Conservation (phyloP, 2,888 invertebrate genomes). For the Euzophera pinguis region DNA sequence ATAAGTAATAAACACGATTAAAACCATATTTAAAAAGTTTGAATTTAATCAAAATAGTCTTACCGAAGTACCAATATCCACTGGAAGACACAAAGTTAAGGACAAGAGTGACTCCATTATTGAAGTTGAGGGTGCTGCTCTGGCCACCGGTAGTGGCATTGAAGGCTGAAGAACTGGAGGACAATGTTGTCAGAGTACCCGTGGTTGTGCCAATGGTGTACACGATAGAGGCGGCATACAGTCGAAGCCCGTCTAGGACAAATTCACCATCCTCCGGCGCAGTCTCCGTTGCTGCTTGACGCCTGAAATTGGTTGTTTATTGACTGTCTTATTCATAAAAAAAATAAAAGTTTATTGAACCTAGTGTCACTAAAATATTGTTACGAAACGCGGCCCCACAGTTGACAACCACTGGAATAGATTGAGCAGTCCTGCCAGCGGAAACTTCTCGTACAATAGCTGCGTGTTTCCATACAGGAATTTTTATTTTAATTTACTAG, state of each 20-base stretch:
- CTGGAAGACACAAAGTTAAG: conserved; percentile 42
- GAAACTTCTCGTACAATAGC: too few relatives aligned
- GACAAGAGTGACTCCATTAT: conserved; percentile 33
- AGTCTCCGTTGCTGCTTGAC: conserved; percentile 32
- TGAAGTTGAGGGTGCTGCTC: conserved; percentile 41
- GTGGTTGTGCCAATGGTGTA: conserved; percentile 16
- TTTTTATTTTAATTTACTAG: too few relatives aligned
- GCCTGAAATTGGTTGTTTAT: conserved; percentile 28
- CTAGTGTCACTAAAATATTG: too few relatives aligned
- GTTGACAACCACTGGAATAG: too few relatives aligned
- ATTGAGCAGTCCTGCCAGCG: too few relatives aligned
- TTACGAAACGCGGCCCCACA: too few relatives aligned
- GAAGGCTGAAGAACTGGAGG: conserved; percentile 18
- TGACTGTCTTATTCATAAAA: too few relatives aligned
- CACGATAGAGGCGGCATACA: conserved; percentile 35
- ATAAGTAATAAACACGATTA: too few relatives aligned
- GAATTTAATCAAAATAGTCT: conserved; percentile 32
- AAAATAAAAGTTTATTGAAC: too few relatives aligned
- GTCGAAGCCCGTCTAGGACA: conserved; percentile 37
- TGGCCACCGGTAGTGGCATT: conserved; percentile 20
- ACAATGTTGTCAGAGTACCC: conserved; percentile 10
- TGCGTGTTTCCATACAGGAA: too few relatives aligned
- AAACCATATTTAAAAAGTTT: too few relatives aligned
- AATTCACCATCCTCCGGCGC: conserved; percentile 19
- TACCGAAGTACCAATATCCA: conserved; percentile 70